phyloP scores from a whole-genome alignment of 2,888 invertebrate genomes.

The Elegia similella region DNA sequence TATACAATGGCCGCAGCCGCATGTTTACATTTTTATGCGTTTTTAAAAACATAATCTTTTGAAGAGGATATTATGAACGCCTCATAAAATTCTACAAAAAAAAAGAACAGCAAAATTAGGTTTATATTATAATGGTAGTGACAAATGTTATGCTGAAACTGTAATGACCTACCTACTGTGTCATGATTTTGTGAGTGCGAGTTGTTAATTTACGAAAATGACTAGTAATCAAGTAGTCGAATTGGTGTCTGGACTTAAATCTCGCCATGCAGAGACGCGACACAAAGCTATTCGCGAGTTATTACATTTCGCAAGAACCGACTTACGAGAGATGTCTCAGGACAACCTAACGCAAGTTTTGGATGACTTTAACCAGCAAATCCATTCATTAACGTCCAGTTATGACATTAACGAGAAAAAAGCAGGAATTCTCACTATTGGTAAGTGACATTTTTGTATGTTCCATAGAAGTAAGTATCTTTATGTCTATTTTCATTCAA shows the following conservation, averaged over 20 bases:
- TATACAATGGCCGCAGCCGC: slow-evolving; percentile 4
- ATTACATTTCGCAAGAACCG: slow-evolving; percentile 93
- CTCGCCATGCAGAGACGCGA: slow-evolving; percentile 91
- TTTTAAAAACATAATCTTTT: no score
- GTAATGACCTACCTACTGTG: neutral
- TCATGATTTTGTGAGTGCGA: neutral
- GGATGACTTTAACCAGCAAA: slow-evolving; percentile 97
- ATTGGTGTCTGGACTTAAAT: slow-evolving; percentile 92
- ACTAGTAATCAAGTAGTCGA: slow-evolving; percentile 83
- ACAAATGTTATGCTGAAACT: neutral
- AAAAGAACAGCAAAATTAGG: no score
- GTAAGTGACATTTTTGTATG: slow-evolving; percentile 54
- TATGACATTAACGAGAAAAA: slow-evolving; percentile 96
- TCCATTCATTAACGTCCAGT: slow-evolving; percentile 96
- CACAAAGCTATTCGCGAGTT: slow-evolving; percentile 93
- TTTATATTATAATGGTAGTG: no score
- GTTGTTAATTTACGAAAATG: slow-evolving; percentile 38
- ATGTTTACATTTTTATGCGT: slow-evolving; percentile 9
- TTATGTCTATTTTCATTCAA: slow-evolving; percentile 5
- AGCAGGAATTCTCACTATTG: slow-evolving; percentile 96
- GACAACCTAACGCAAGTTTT: slow-evolving; percentile 93
- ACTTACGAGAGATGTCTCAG: slow-evolving; percentile 92
- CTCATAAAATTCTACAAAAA: no score
- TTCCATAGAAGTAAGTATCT: neutral
- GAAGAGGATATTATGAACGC: no score